phyloP scores from a whole-genome alignment of 1,140 invertebrate genomes.

The Andricus grossulariae region DNA sequence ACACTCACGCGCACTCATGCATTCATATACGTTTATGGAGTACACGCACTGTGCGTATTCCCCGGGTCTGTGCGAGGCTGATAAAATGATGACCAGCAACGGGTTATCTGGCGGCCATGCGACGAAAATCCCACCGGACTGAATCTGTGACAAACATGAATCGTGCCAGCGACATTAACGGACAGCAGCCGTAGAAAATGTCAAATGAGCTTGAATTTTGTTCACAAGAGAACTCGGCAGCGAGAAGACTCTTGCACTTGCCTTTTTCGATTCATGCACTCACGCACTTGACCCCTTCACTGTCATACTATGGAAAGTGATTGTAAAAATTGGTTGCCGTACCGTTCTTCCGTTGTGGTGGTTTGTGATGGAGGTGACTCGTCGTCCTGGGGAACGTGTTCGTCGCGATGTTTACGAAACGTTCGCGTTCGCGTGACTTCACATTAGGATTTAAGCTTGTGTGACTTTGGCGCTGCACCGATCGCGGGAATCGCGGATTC shows the following conservation, averaged over 20 bases:
- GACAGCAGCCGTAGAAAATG: not conserved
- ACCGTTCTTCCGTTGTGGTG: conserved; percentile 31
- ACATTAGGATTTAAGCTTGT: conserved; percentile 32
- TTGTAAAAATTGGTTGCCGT: conserved; percentile 30
- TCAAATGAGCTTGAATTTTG: not conserved
- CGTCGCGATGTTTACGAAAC: conserved; percentile 30
- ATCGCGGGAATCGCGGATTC: conserved; percentile 29
- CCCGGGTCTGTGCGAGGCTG: conserved; percentile 1
- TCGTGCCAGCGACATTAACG: not conserved
- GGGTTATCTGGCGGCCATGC: conserved; percentile 29
- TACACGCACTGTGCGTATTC: conserved; percentile 26
- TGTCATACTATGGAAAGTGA: not conserved
- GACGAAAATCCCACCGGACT: conserved; percentile 15
- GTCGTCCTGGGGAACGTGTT: conserved; percentile 31
- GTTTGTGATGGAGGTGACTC: conserved; percentile 38
- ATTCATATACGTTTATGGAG: conserved; percentile 13
- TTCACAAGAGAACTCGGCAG: not conserved
- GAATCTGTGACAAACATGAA: not conserved
- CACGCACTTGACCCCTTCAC: conserved; percentile 25
- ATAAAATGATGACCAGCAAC: conserved; percentile 31
- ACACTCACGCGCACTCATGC: not conserved
- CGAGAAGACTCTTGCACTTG: not conserved
- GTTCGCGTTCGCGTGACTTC: conserved; percentile 26
- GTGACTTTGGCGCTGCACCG: conserved; percentile 29
- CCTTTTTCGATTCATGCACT: conserved; percentile 2